Percentiles rank a stretch among this genome's conserved stretches.
Evolutionary conservation across 2,113 vertebrate species (phyloP).

Genomic region (Paraplagusia blochii): DNA sequence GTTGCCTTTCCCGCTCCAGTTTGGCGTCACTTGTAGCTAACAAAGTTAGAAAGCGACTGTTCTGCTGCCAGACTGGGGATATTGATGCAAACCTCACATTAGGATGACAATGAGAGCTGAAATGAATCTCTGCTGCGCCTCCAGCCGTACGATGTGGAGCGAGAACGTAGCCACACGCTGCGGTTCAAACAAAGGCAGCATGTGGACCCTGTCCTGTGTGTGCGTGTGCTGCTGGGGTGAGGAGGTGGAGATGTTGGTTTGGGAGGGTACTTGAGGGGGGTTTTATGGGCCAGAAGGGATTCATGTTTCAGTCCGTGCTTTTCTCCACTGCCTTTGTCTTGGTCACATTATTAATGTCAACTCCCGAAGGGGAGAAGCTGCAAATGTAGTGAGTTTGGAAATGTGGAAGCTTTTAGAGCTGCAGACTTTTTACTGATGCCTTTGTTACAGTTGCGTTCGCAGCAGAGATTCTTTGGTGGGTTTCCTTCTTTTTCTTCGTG

Average conservation of each 20-base stretch:
- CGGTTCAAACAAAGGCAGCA: constrained; percentile 60
- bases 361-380: constrained; percentile 31
- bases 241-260: constrained; percentile 47
- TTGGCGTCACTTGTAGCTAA: constrained; percentile 13
- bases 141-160: constrained; percentile 36
- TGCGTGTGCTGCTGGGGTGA: constrained; percentile 10
- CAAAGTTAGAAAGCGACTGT: constrained; percentile 40
- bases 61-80: constrained; percentile 26
- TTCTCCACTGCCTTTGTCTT: constrained; percentile 44
- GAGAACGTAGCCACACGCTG: constrained; percentile 32
- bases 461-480: constrained; percentile 6
- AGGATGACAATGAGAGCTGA: constrained; percentile 54
- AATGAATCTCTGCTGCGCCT: constrained; percentile 48
- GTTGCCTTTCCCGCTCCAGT: constrained; percentile 13
- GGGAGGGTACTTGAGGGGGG: constrained; percentile 27
- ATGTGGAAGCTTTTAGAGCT: neutral
- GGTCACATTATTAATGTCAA: constrained; percentile 44
- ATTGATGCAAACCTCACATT: constrained; percentile 42
- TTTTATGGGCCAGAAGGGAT: constrained; percentile 55
- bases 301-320: constrained; percentile 58
- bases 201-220: constrained; percentile 46
- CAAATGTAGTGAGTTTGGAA: constrained; percentile 28
- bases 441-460: neutral
- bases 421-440: neutral
- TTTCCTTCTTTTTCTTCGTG: constrained; percentile 21